Conservation (phyloP, 2,888 invertebrate genomes). For the Pseudococcus viburni region DNA sequence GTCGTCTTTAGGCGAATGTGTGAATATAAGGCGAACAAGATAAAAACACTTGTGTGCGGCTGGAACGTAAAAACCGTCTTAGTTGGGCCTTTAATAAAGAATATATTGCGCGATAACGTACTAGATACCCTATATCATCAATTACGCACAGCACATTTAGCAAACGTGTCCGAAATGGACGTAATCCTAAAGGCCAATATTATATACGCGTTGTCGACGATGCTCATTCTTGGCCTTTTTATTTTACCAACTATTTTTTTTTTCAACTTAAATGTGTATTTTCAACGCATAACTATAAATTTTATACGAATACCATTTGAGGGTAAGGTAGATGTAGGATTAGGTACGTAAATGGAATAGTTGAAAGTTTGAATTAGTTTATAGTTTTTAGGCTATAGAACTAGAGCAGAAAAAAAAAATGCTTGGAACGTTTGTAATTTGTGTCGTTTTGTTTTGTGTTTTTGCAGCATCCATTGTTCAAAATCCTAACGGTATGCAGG, state of each 20-base stretch:
- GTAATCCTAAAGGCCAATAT: slow-evolving; percentile 59
- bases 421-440: neutral
- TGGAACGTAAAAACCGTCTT: slow-evolving; percentile 45
- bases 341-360: neutral
- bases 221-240: neutral
- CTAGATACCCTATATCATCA: slow-evolving; percentile 58
- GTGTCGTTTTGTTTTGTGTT: slow-evolving; percentile 64
- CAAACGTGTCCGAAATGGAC: slow-evolving; percentile 64
- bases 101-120: slow-evolving; percentile 56
- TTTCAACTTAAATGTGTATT: slow-evolving; percentile 3
- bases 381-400: neutral
- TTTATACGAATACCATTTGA: neutral
- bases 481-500: slow-evolving; percentile 80
- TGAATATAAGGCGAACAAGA: neutral
- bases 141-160: slow-evolving; percentile 63
- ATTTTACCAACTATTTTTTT: neutral
- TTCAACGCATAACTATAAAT: slow-evolving; percentile 41
- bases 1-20: neutral
- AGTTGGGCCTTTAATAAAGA: slow-evolving; percentile 55
- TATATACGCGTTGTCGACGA: neutral
- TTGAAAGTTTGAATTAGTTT: neutral
- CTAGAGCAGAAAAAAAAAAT: neutral
- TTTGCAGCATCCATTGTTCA: slow-evolving; percentile 93
- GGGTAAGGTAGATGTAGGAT: neutral
- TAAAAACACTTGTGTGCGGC: slow-evolving; percentile 37